Percentiles rank a stretch among this genome's conserved stretches.
These are phyloP conservation scores for Platichthys flesus DNA, from an alignment of 2,113 vertebrate species.

Conservation along the genomic window DNA sequence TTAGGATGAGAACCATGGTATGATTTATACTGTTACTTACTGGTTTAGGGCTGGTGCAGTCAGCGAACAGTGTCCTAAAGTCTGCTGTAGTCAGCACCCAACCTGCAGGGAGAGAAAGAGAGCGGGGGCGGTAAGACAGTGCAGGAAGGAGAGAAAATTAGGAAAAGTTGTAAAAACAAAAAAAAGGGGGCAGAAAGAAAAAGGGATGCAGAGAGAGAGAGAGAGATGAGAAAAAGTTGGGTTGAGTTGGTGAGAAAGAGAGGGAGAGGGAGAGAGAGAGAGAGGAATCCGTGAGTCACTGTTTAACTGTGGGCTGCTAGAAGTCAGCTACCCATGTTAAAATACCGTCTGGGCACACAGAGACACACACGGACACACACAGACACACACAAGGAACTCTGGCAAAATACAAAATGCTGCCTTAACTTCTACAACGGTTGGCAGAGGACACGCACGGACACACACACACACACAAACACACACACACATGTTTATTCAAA, in stretches of 20 bases:
- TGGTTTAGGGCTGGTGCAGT: constrained; percentile 36
- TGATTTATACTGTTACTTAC: constrained; percentile 45
- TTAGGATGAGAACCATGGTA: neutral
- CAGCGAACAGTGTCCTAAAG: constrained; percentile 35
- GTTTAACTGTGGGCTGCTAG: constrained; percentile 83
- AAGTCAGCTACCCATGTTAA: constrained; percentile 78
- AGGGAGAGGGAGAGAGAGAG: constrained; percentile 19
- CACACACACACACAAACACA: neutral
- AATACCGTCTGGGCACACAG: constrained; percentile 65
- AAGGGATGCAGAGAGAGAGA: constrained; percentile 12
- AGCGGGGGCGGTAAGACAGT: constrained; percentile 28
- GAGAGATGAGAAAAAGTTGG: constrained; percentile 39
- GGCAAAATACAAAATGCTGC: constrained; percentile 28
- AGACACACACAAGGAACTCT: constrained; percentile 35
- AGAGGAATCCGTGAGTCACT: constrained; percentile 86
- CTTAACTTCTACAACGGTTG: constrained; percentile 44
- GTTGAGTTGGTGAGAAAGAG: constrained; percentile 40
- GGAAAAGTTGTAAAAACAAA: neutral
- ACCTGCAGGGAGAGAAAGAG: constrained; percentile 52
- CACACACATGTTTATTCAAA: constrained; percentile 38
- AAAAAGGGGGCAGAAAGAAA: constrained; percentile 13
- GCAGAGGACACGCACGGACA: constrained; percentile 16
- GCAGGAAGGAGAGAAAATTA: constrained; percentile 11
- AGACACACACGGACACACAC: constrained; percentile 22
- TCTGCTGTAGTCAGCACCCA: constrained; percentile 66